Evolutionary conservation across 2,113 vertebrate genomes (phyloP), one percentile per base, ranked within the genome.

Genomic region (Periophthalmodon schlosseri): DNA sequence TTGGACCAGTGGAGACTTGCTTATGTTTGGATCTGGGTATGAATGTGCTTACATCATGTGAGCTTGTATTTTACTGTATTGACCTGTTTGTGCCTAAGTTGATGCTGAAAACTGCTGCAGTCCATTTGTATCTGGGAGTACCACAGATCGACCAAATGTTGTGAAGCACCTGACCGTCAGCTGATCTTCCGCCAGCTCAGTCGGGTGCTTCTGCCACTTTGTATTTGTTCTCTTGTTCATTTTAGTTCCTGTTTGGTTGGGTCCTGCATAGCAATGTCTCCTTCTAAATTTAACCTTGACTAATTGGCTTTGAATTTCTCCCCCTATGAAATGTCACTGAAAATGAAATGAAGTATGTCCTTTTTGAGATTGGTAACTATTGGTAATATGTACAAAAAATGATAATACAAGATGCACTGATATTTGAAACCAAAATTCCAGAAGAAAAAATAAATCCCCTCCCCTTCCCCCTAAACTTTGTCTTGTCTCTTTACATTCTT

Each of bases 301-400:
- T 0, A 94, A 94, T 95, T 94, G 93, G 92, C 88, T 89, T 46
- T 74, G 16, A 91, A 93, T 94, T 93, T 69, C 92, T 86, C 91
- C 91, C 2, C n/a, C 33, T 33, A 33, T 47, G 54, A 49, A 70
- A 68, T 79, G 90, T 93, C 93, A 93, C 90, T 3, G 6, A 78
- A 52, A 68, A 71, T 69, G 36, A 79, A 76, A 52, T n/a, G 9
- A 14, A 44, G 34, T 67, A 78, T 77, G 75, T 82, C 92, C 91
- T 16, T 8, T 69, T 68, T 69, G 77, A 20, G 0, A 83, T 91
- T 88, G 16, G 79, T 82, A 70, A 76, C 11, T 86, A 93, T 92
- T 93, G 28, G 84, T 75, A 56, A 63, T 77, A 14, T 34, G 57
- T 5, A 10, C 60, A 77, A 77, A 66, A 73, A 28, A 28, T n/a